A percentile compares a stretch with the other conserved stretches of the same genome.
Conservation (phyloP, 2,113 vertebrate genomes). For the Perognathus longimembris region DNA sequence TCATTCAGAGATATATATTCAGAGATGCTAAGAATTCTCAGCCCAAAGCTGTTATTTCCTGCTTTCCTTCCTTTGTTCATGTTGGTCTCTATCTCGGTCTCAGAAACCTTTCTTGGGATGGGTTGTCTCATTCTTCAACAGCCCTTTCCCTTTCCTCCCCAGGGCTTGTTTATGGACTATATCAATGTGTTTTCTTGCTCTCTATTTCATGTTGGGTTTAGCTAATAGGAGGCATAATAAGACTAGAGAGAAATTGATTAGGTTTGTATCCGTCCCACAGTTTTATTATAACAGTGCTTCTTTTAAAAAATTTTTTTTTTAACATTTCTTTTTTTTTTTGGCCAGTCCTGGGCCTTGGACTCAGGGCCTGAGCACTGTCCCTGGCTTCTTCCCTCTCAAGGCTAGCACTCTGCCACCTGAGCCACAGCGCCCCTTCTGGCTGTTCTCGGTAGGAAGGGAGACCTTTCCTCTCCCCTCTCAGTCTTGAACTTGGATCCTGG, state of each 20-base stretch:
- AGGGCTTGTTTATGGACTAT: not conserved
- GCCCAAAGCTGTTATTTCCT: constrained; percentile 5
- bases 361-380: too few species aligned
- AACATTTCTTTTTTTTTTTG: too few species aligned
- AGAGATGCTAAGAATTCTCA: constrained; percentile 5
- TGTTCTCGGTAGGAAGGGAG: too few species aligned
- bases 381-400: too few species aligned
- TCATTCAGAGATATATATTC: too few species aligned
- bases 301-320: too few species aligned
- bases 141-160: not conserved
- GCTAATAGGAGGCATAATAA: not conserved
- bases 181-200: not conserved
- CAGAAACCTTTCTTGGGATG: not conserved
- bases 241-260: not conserved
- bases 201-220: constrained; percentile 2
- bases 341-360: too few species aligned
- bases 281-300: constrained; percentile 18
- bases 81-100: not conserved
- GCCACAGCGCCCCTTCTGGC: too few species aligned
- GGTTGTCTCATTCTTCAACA: not conserved
- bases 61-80: not conserved
- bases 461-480: too few species aligned
- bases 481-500: too few species aligned
- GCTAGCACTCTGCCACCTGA: too few species aligned
- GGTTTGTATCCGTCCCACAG: not conserved